A percentile compares a stretch with the other conserved stretches of the same genome.
Conservation (phyloP, 2,888 invertebrate genomes). For the Enchytraeus crypticus region DNA sequence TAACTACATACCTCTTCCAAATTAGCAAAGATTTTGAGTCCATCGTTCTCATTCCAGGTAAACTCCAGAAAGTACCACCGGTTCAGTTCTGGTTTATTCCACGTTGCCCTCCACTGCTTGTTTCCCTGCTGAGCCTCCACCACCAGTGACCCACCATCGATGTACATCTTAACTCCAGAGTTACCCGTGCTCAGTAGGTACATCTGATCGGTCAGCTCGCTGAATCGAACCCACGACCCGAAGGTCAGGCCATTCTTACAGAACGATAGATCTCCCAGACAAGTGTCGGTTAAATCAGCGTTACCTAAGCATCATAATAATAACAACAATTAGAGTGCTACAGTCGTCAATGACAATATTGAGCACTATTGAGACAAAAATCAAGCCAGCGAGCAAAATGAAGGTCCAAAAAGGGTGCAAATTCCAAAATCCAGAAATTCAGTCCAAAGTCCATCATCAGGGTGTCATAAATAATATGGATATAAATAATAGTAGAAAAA, state of each 20-base stretch:
- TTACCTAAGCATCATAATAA: too few relatives aligned
- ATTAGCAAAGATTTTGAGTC: constrained; percentile 37
- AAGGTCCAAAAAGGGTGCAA: too few relatives aligned
- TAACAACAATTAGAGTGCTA: too few relatives aligned
- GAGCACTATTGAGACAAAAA: too few relatives aligned
- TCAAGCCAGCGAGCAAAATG: too few relatives aligned
- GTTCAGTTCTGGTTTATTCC: constrained; percentile 27
- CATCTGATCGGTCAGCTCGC: constrained; percentile 27
- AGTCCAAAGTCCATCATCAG: too few relatives aligned
- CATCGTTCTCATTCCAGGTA: constrained; percentile 33
- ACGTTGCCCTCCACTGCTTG: constrained; percentile 24
- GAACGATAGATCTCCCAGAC: constrained; percentile 30
- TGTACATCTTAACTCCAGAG: constrained; percentile 32
- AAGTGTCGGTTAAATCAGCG: constrained; percentile 26
- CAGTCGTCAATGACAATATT: too few relatives aligned
- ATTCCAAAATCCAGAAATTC: too few relatives aligned
- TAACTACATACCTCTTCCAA: constrained; percentile 24
- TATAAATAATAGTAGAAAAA: too few relatives aligned
- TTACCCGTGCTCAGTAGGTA: constrained; percentile 33
- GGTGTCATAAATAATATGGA: too few relatives aligned
- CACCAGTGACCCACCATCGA: constrained; percentile 26
- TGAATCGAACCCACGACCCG: constrained; percentile 37
- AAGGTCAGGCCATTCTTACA: constrained; percentile 38
- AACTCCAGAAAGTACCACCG: constrained; percentile 45
- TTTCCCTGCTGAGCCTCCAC: constrained; percentile 32